Evolutionary conservation across 2,888 invertebrate species (phyloP).

Genomic region (Gerris lacustris): DNA sequence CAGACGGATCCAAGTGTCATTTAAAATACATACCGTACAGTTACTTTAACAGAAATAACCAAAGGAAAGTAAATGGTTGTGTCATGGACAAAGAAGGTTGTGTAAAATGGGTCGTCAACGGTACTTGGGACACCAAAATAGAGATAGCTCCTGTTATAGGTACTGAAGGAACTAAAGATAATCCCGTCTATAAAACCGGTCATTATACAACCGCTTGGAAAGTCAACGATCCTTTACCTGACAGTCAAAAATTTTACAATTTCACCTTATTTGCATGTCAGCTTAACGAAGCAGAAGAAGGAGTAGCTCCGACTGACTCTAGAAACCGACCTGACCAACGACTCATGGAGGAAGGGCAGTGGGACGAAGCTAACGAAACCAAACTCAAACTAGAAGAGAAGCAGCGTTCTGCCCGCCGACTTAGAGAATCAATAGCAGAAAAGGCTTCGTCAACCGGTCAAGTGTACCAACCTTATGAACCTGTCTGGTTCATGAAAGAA

Average conservation of each 20-base stretch:
- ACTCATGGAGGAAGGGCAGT: conserved; percentile 86
- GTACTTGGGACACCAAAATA: conserved; percentile 92
- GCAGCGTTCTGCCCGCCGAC: conserved; percentile 62
- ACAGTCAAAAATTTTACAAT: conserved; percentile 69
- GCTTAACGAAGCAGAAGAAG: conserved; percentile 86
- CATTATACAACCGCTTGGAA: conserved; percentile 78
- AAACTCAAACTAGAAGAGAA: conserved; percentile 87
- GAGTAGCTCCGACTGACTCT: conserved; percentile 89
- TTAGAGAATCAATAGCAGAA: conserved; percentile 68
- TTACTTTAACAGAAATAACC: conserved; percentile 93
- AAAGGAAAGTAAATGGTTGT: conserved; percentile 62
- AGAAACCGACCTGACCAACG: conserved; percentile 90
- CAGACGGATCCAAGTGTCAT: conserved; percentile 83
- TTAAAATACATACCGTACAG: conserved; percentile 96
- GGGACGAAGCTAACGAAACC: conserved; percentile 82
- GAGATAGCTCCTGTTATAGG: conserved; percentile 83
- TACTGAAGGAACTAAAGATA: conserved; percentile 53
- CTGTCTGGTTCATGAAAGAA: conserved; percentile 81
- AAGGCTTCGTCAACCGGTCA: conserved; percentile 40
- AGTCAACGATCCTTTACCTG: conserved; percentile 57
- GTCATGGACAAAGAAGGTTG: conserved; percentile 46
- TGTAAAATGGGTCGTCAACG: conserved; percentile 55
- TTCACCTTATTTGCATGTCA: conserved; percentile 92
- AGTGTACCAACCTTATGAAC: conserved; percentile 61
- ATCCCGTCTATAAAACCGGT: conserved; percentile 87